These are phyloP conservation scores for Dinocampus coccinellae DNA, from an alignment of 2,888 invertebrate genomes.

Conservation along the genomic window DNA sequence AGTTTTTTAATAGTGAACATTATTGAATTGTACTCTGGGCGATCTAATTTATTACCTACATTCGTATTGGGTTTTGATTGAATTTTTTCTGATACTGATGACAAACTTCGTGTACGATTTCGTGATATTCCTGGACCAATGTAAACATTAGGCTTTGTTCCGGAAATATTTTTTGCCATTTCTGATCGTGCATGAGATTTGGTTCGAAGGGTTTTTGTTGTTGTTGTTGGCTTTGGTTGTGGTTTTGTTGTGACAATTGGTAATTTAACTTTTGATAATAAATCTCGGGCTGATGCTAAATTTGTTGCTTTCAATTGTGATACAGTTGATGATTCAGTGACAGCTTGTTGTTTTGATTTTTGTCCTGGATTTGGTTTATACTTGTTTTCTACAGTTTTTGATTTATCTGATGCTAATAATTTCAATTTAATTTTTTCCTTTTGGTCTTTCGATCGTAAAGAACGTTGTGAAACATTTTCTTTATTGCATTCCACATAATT, in stretches of 20 bases:
- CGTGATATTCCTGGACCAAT: conserved; percentile 47
- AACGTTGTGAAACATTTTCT: neutral
- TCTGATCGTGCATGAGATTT: conserved; percentile 46
- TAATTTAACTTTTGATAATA: neutral
- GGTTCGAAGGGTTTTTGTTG: conserved; percentile 14
- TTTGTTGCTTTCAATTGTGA: neutral
- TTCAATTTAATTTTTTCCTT: neutral
- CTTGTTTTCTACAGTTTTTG: neutral
- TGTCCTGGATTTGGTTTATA: neutral
- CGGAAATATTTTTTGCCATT: conserved; percentile 42
- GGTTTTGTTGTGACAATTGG: neutral
- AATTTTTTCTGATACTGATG: neutral
- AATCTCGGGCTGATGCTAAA: neutral
- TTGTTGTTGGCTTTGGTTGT: conserved; percentile 21
- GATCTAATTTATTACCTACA: conserved; percentile 46
- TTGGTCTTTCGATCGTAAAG: neutral
- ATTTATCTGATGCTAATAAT: neutral
- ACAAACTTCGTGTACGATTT: neutral
- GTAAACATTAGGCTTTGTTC: conserved; percentile 41
- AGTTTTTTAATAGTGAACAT: conserved; percentile 56
- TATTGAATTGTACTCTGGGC: conserved; percentile 63
- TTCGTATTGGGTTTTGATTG: conserved; percentile 29
- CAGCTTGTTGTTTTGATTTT: neutral
- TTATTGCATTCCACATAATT: conserved; percentile 1
- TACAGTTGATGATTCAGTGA: neutral